These are phyloP conservation scores for Melipona beecheii DNA, from an alignment of 2,888 invertebrate genomes.

Conservation along the genomic window DNA sequence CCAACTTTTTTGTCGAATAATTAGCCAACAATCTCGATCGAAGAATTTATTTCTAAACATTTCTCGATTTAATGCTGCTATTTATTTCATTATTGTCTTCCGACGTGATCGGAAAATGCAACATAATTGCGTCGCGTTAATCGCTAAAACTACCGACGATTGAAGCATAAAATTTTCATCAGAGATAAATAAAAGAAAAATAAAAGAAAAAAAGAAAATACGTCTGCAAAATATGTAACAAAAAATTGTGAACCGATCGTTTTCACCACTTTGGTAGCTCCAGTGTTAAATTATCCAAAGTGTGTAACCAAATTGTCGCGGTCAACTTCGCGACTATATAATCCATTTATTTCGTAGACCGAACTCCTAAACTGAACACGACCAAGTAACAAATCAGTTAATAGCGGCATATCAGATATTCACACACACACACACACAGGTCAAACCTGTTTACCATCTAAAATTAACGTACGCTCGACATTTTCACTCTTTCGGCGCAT, in stretches of 20 bases:
- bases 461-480: neutral
- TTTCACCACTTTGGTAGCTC: neutral
- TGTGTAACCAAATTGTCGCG: slow-evolving; percentile 37
- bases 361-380: slow-evolving; percentile 40
- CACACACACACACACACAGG: neutral
- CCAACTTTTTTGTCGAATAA: too few relatives aligned
- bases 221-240: too few relatives aligned
- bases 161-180: too few relatives aligned
- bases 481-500: neutral
- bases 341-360: slow-evolving; percentile 39
- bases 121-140: slow-evolving; percentile 1
- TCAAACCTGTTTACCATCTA: neutral
- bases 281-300: slow-evolving; percentile 25
- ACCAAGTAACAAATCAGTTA: slow-evolving; percentile 32
- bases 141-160: too few relatives aligned
- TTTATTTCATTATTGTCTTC: too few relatives aligned
- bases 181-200: too few relatives aligned
- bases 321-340: slow-evolving; percentile 27
- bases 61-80: neutral
- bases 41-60: neutral
- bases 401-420: neutral
- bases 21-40: neutral
- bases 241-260: too few relatives aligned
- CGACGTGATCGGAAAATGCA: neutral
- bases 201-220: too few relatives aligned